These are phyloP conservation scores for Calcarius lapponicus DNA, from an alignment of 2,797 vertebrate genomes.

Conservation along the genomic window DNA sequence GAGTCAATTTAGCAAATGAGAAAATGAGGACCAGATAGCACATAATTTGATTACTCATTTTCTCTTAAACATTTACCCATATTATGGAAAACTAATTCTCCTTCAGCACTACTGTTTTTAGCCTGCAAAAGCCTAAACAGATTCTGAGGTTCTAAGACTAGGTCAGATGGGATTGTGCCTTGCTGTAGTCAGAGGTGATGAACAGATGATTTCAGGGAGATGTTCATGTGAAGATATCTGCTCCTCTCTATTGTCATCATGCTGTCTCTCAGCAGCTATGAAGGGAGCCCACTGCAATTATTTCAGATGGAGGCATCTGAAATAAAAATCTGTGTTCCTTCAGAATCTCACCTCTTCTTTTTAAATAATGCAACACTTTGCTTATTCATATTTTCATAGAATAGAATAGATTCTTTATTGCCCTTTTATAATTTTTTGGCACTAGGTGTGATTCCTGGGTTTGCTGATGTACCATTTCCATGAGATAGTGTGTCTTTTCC, in stretches of 20 bases:
- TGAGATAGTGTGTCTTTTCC: not conserved
- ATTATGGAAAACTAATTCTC: not conserved
- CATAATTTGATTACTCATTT: conserved; percentile 4
- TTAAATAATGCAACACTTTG: not conserved
- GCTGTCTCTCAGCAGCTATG: not conserved
- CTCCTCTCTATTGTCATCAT: not conserved
- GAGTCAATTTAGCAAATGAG: not conserved
- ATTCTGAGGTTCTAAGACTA: not conserved
- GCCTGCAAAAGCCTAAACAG: not conserved
- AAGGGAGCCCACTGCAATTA: not conserved
- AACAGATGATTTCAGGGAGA: not conserved
- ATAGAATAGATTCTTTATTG: not conserved
- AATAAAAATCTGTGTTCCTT: not conserved
- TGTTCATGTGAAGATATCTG: not conserved
- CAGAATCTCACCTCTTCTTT: not conserved
- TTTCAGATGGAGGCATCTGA: not conserved
- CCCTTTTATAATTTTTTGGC: fast-evolving
- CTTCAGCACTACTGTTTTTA: not conserved
- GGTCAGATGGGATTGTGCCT: not conserved
- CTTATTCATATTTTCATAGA: not conserved
- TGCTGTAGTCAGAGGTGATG: not conserved
- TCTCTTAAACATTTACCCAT: not conserved
- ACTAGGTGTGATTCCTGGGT: not conserved
- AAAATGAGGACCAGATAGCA: conserved; percentile 21
- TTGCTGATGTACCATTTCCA: not conserved